Evolutionary conservation across 2,888 invertebrate species (phyloP).

Genomic region (Drosophila cognata): DNA sequence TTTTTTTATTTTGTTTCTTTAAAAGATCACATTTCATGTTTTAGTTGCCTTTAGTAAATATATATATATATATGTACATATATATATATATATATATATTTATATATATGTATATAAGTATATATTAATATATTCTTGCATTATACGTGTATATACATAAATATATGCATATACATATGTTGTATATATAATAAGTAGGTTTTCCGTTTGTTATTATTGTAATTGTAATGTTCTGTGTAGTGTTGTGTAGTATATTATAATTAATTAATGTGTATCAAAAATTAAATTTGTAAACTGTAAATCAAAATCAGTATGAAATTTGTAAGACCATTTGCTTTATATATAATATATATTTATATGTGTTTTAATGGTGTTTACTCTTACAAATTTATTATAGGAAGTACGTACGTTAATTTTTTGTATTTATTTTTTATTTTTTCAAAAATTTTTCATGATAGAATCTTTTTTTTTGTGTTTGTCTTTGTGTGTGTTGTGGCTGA

Average conservation of each 20-base stretch:
- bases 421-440: slow-evolving; percentile 12
- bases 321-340: slow-evolving; percentile 36
- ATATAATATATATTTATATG: slow-evolving; percentile 18
- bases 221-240: slow-evolving; percentile 50
- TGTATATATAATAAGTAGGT: slow-evolving; percentile 68
- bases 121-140: slow-evolving; percentile 63
- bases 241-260: slow-evolving; percentile 39
- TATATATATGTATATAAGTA: slow-evolving; percentile 51
- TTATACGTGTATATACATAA: slow-evolving; percentile 74
- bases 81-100: slow-evolving; percentile 46
- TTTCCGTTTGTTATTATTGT: slow-evolving; percentile 57
- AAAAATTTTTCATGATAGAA: slow-evolving; percentile 18
- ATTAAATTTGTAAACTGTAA: slow-evolving; percentile 57
- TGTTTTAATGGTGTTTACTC: slow-evolving; percentile 30
- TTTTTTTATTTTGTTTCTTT: slow-evolving; percentile 73
- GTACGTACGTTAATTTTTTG: slow-evolving; percentile 56
- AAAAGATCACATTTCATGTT: slow-evolving; percentile 84
- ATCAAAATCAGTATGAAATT: slow-evolving; percentile 44
- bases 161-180: slow-evolving; percentile 64
- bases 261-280: slow-evolving; percentile 50
- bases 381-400: slow-evolving; percentile 70
- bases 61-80: slow-evolving; percentile 56
- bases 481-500: slow-evolving; percentile 28
- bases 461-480: slow-evolving; percentile 10
- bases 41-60: slow-evolving; percentile 80